Base-by-base conservation (phyloP, 2,113 vertebrate species). In the Urocitellus parryii region DNA sequence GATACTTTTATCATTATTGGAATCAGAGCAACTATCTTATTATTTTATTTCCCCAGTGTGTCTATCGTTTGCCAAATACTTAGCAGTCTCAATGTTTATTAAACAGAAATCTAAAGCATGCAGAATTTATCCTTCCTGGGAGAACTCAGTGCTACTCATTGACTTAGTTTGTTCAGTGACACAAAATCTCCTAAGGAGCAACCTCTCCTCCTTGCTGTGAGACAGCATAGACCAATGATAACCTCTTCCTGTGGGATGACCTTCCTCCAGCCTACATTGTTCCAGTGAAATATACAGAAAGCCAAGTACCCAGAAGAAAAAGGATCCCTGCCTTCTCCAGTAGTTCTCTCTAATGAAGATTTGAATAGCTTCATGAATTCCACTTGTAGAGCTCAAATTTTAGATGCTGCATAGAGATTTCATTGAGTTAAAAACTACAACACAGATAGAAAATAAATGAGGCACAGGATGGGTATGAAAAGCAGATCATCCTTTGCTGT, bases 91-190 rank as follows among this genome's bases (percentile, higher is more conserved):
- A 67, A 42, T 80, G 17, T n/a, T 76, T 92, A 72, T 34, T 58
- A 80, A 90, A 94, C 12, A 93, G 67, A 93, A 95, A 20, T 37
- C n/a, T 68, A 58, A 58, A 92, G 45, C 48, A 58, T 63, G 56
- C 25, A 87, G n/a, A 63, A 48, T 65, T 83, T 51, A 82, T 94
- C 58, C 20, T 88, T 91, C 76, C 42, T 17, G 65, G 68, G 67
- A 72, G 29, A 80, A 80, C 24, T 11, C 63, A 34, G 2, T 10
- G 9, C 39, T 73, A 81, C 32, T 56, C 27, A 27, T 78, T 51
- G n/a, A 16, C 45, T 90, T 86, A 68, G 34, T n/a, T 48, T 77
- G 27, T 72, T 22, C 7, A 1, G 0, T 79, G 8, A 73, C 32
- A 89, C 63, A 78, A 42, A 68, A n/a, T 53, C 53, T 94, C 79